Percentiles rank a stretch among this genome's conserved stretches.
phyloP scores from a whole-genome alignment of 2,113 vertebrate genomes.

The Willisornis vidua region DNA sequence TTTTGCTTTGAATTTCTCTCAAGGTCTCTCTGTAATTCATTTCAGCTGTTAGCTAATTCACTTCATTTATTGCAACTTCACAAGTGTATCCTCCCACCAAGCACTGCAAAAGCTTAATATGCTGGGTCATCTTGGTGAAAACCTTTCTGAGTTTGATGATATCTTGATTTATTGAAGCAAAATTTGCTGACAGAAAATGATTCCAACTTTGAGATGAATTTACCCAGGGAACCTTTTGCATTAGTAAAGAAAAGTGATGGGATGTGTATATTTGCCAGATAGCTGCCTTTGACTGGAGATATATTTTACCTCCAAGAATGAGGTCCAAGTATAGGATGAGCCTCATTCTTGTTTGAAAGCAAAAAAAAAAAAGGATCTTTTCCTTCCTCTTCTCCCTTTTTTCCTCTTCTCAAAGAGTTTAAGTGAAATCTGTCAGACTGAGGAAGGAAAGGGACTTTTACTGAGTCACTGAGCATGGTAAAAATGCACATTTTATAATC shows the following conservation, averaged over 20 bases:
- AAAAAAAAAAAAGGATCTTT: neutral
- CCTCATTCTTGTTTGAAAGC: neutral
- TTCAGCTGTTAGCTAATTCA: slow-evolving; percentile 7
- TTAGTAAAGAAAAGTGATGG: neutral
- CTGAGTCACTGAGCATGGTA: neutral
- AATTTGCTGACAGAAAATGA: neutral
- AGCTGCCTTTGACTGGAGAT: neutral
- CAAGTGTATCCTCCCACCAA: neutral
- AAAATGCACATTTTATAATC: neutral
- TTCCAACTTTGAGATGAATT: neutral
- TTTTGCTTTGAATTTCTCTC: neutral
- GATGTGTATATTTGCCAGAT: neutral
- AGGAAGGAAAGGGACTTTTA: neutral
- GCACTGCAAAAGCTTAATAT: neutral
- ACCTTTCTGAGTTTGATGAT: neutral
- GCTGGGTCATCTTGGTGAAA: neutral
- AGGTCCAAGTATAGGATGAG: neutral
- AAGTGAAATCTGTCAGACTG: neutral
- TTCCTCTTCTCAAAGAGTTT: neutral
- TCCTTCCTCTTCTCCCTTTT: neutral
- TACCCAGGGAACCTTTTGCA: neutral
- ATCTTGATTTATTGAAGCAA: slow-evolving; percentile 18
- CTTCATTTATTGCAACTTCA: neutral
- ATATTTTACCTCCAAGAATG: neutral
- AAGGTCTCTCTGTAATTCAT: neutral